Conservation (phyloP, 2,888 invertebrate genomes). For the Cenopis cana region DNA sequence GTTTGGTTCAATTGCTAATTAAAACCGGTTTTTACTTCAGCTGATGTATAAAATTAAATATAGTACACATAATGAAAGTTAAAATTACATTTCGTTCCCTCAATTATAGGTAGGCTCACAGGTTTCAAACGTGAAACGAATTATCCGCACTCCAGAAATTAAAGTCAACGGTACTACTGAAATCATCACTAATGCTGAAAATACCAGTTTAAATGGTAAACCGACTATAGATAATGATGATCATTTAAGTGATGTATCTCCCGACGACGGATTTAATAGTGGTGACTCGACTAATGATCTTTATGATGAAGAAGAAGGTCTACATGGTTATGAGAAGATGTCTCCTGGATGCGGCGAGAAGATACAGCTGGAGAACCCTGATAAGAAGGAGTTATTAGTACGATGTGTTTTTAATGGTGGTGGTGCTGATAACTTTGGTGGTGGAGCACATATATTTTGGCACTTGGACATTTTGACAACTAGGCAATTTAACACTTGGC, state of each 20-base stretch:
- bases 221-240: slow-evolving; percentile 43
- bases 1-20: too few species aligned
- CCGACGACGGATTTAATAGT: slow-evolving; percentile 38
- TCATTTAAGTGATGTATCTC: slow-evolving; percentile 35
- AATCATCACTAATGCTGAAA: slow-evolving; percentile 5
- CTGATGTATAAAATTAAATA: neutral
- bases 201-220: slow-evolving; percentile 20
- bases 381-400: slow-evolving; percentile 75
- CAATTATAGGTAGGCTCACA: slow-evolving; percentile 62
- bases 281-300: slow-evolving; percentile 47
- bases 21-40: slow-evolving; percentile 9
- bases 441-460: neutral
- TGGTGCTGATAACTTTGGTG: slow-evolving; percentile 35
- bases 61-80: neutral
- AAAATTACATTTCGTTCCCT: neutral
- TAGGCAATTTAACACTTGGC: too few species aligned
- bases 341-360: slow-evolving; percentile 68
- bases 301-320: slow-evolving; percentile 54
- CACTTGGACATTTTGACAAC: too few species aligned
- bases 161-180: slow-evolving; percentile 26
- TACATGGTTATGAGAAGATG: slow-evolving; percentile 74
- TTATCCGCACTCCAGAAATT: slow-evolving; percentile 47
- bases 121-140: slow-evolving; percentile 57
- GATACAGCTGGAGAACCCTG: slow-evolving; percentile 74
- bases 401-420: slow-evolving; percentile 52